Evolutionary conservation across 2,797 vertebrate genomes (phyloP), one percentile per base, ranked within the genome.

Genomic region (Lutjanus argentimaculatus): DNA sequence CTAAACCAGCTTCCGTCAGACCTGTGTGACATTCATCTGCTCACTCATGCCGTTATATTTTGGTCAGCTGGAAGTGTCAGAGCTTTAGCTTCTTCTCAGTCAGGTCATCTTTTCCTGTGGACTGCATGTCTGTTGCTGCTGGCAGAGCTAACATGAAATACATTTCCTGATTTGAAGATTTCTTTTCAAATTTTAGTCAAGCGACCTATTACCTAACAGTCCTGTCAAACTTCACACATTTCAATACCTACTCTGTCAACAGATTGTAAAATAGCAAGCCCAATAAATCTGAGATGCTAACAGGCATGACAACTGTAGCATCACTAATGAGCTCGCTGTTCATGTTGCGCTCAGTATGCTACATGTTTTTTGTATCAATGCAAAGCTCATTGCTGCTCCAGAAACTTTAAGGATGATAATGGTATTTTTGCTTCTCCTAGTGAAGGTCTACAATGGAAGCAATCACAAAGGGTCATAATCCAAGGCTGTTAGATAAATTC

Each of bases 301-400:
- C 19, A 49, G 53, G 49, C 30, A 52, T 71, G 45, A 72, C 52
- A 75, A 57, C 72, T 64, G 69, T 72, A 78, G 79, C 77, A 52
- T 87, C 73, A 79, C 85, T 83, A 75, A 90, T 80, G 75, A 66
- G 62, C 49, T 63, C 14, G 15, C 43, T 43, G 67, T 57, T 86
- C 63, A 74, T 61, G n/a, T 17, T 79, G 52, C 5, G 12, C 52
- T 80, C 51, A 36, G 30, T 36, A 36, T 75, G 14, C 36, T 67
- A 48, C 43, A 43, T 36, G 25, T 46, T 61, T 72, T 72, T 72
- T 58, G 2, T 56, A 56, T 81, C 11, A 78, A 45, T 45, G 62
- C 36, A 57, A 53, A 74, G 30, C 42, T 84, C n/a, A n/a, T 59
- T 52, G 51, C 72, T 56, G 21, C 67, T 61, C 61, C 15, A 66